Base-by-base conservation (phyloP, 2,888 invertebrate genomes). In the Pycnomerus fuliginosus region DNA sequence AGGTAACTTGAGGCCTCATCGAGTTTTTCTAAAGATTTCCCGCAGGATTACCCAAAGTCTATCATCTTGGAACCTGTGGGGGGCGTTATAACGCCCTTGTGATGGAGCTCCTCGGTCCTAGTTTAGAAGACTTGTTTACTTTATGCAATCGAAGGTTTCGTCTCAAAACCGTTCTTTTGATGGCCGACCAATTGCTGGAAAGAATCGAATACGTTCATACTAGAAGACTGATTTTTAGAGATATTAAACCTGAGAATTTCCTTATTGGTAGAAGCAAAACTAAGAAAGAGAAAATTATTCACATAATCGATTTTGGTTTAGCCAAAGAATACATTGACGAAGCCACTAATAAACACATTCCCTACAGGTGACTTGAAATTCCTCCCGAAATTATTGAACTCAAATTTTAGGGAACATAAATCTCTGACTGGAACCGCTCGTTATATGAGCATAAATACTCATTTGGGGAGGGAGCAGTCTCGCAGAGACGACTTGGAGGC, bases 381-480 rank as follows among this genome's bases (percentile, higher is more conserved):
- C 2, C 4, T 27, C 14, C n/a, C 3, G 5, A 4, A 20, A 20
- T 16, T 37, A 10, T 28, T 23, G 22, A 22, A 10, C 12, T 30
- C 15, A 30, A 8, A 12, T 36, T 25, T 24, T 43, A 90, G 98
- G 83, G 99, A 99, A 82, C 99, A 99, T 82, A 99, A 99, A 81
- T 98, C 97, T 73, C 83, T 99, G 70, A 99, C 99, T 55, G 99
- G 99, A 66, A 99, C 99, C 59, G 99, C 99, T 64, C 85, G 99
- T 77, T 99, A 99, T 79, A 99, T 99, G 99, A 98, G 97, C 78
- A 99, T 99, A 78, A 99, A 99, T 76, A 99, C 99, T 74, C 99
- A 99, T 82, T 85, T 99, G 80, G 99, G 99, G 68, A 94, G 96
- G 83, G 99, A 99, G 80, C 99, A 99, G 84, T 97, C 96, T 70